Percentiles rank a stretch among this genome's conserved stretches.
Evolutionary conservation across 2,797 vertebrate species (phyloP).

Genomic region (Smutsia temminckii): DNA sequence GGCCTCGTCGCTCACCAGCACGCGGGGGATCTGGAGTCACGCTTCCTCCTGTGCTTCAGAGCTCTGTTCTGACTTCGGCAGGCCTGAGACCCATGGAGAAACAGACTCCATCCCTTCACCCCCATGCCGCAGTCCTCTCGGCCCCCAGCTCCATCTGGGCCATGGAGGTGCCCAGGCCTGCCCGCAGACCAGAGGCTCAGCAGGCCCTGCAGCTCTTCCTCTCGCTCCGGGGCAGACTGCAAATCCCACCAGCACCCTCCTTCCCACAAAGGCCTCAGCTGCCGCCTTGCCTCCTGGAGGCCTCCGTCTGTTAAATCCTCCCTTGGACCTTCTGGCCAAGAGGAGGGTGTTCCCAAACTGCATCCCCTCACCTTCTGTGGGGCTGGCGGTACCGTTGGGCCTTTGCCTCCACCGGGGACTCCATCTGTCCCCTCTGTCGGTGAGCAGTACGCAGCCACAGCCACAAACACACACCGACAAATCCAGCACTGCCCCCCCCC

Average conservation of each 20-base stretch:
- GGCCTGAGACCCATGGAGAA: background rate
- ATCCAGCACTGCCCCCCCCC: background rate
- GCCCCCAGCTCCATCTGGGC: background rate
- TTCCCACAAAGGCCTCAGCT: background rate
- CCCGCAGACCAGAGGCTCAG: background rate
- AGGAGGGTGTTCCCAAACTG: background rate
- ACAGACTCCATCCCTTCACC: background rate
- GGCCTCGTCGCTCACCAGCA: background rate
- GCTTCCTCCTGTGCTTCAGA: background rate
- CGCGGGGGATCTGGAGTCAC: background rate
- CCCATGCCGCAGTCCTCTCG: accelerated
- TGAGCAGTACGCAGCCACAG: background rate
- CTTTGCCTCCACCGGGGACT: background rate
- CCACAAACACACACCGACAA: background rate
- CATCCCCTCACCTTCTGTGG: background rate
- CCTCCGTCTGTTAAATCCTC: background rate
- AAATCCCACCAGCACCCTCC: background rate
- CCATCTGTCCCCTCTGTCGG: background rate
- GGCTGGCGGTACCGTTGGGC: background rate
- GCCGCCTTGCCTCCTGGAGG: background rate
- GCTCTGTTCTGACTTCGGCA: background rate
- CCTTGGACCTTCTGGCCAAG: background rate
- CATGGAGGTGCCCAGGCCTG: background rate
- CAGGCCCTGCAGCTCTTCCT: no score
- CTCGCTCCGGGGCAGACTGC: no score